Conservation (phyloP, 1,140 invertebrate genomes). For the Phthorimaea operculella region DNA sequence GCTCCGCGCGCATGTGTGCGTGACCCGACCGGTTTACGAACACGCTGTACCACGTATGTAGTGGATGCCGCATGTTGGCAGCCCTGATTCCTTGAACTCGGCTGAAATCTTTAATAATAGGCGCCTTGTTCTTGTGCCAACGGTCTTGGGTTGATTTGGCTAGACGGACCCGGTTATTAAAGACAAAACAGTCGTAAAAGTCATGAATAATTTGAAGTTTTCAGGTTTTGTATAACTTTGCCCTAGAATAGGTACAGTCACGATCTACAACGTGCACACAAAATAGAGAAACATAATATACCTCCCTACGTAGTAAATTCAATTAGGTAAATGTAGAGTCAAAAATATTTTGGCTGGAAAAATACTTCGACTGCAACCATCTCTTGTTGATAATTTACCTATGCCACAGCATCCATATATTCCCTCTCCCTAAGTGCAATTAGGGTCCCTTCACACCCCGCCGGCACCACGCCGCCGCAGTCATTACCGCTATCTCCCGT, state of each 20-base stretch:
- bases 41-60: conserved; percentile 5
- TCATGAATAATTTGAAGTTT: too few relatives aligned
- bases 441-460: conserved; percentile 1
- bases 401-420: too few relatives aligned
- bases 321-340: too few relatives aligned
- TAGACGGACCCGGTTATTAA: conserved; percentile 11
- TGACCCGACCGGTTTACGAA: conserved; percentile 11
- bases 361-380: too few relatives aligned
- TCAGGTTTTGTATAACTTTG: too few relatives aligned
- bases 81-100: not conserved
- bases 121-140: not conserved
- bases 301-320: too few relatives aligned
- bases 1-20: conserved; percentile 34
- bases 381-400: too few relatives aligned
- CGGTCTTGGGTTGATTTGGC: conserved; percentile 13
- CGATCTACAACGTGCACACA: too few relatives aligned
- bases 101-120: not conserved
- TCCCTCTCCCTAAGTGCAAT: not conserved
- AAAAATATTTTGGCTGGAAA: too few relatives aligned
- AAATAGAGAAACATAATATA: too few relatives aligned
- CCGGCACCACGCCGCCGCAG: conserved; percentile 8
- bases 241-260: too few relatives aligned
- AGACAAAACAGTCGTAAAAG: too few relatives aligned
- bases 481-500: conserved; percentile 33
- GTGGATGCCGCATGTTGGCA: conserved; percentile 12